phyloP scores from a whole-genome alignment of 2,113 vertebrate genomes.

The Scomber scombrus region DNA sequence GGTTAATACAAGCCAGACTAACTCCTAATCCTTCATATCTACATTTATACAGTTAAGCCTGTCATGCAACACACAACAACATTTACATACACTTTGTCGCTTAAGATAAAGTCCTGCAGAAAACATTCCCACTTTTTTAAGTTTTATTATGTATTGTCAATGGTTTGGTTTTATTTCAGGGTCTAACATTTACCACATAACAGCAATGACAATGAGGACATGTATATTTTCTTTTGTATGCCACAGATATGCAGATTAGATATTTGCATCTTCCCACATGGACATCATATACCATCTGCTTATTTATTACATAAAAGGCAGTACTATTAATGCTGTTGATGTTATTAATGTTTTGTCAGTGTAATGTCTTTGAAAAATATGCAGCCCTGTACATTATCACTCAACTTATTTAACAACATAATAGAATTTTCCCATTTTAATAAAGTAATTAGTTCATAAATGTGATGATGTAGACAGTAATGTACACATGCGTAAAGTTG shows the following conservation, averaged over 20 bases:
- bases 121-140: not conserved
- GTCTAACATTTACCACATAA: slow-evolving; percentile 18
- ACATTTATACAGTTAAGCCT: not conserved
- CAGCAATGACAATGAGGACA: slow-evolving; percentile 27
- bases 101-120: not conserved
- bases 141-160: not conserved
- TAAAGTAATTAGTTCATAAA: not conserved
- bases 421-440: not conserved
- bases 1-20: slow-evolving; percentile 1
- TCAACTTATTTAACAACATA: not conserved
- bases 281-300: slow-evolving; percentile 46
- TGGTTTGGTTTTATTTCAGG: slow-evolving; percentile 14
- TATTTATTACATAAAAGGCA: slow-evolving; percentile 36
- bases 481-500: slow-evolving; percentile 16
- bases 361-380: slow-evolving; percentile 1
- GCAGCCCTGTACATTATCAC: not conserved
- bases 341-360: slow-evolving; percentile 5
- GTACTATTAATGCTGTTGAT: not conserved
- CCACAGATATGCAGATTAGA: slow-evolving; percentile 27
- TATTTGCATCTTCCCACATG: slow-evolving; percentile 40
- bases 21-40: slow-evolving; percentile 9
- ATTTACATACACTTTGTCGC: not conserved
- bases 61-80: not conserved
- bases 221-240: slow-evolving; percentile 13
- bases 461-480: slow-evolving; percentile 7